These are phyloP conservation scores for Phortica variegata DNA, from an alignment of 1,140 invertebrate genomes.

Conservation along the genomic window DNA sequence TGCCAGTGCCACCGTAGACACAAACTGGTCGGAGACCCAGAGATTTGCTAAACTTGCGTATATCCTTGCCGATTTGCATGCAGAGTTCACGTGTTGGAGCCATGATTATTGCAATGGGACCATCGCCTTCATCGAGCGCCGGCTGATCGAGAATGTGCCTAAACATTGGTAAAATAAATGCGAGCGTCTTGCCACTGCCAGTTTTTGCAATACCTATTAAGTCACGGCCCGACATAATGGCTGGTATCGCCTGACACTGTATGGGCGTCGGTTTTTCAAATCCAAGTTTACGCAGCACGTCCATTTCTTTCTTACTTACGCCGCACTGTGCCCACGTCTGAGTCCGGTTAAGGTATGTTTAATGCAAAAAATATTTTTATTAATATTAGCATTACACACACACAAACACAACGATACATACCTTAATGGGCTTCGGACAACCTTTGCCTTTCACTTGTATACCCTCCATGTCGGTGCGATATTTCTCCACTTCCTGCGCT, in stretches of 20 bases:
- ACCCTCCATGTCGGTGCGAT: slow-evolving; percentile 82
- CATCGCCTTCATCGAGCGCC: slow-evolving; percentile 90
- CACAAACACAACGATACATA: slow-evolving; percentile 5
- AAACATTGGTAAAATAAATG: slow-evolving; percentile 98
- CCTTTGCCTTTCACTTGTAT: slow-evolving; percentile 83
- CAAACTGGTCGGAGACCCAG: slow-evolving; percentile 87
- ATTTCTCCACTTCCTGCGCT: slow-evolving; percentile 80
- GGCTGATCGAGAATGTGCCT: slow-evolving; percentile 96
- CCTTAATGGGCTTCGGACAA: slow-evolving; percentile 91
- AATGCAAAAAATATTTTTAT: background rate
- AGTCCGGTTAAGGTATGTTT: background rate
- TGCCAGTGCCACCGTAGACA: slow-evolving; percentile 95
- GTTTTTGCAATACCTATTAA: slow-evolving; percentile 99
- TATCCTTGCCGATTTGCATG: slow-evolving; percentile 98
- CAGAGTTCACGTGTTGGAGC: slow-evolving; percentile 97
- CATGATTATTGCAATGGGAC: slow-evolving; percentile 96
- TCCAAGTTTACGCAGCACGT: slow-evolving; percentile 86
- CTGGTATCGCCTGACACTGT: slow-evolving; percentile 96
- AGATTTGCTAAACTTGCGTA: slow-evolving; percentile 92
- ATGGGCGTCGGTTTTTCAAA: slow-evolving; percentile 99
- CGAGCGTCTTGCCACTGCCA: slow-evolving; percentile 97
- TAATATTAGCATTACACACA: slow-evolving; percentile 1
- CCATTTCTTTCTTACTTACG: slow-evolving; percentile 94
- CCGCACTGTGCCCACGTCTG: slow-evolving; percentile 97
- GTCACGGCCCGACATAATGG: slow-evolving; percentile 97